These are phyloP conservation scores for Copsychus sechellarum DNA, from an alignment of 2,113 vertebrate genomes.

Conservation along the genomic window DNA sequence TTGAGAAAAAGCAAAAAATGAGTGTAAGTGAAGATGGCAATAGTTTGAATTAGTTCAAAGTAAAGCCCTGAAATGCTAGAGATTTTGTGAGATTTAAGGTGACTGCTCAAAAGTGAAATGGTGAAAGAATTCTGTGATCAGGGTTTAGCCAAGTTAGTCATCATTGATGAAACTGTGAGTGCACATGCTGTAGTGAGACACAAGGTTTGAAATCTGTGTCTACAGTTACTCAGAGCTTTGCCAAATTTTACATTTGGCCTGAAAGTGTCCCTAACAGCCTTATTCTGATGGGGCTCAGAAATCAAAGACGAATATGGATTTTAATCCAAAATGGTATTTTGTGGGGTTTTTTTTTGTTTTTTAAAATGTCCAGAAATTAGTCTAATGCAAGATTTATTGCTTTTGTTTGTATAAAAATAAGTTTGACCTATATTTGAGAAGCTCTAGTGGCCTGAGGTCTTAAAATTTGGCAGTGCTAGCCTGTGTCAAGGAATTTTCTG, in stretches of 20 bases:
- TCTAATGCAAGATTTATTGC: neutral
- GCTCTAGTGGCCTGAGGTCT: neutral
- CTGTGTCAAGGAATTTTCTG: slow-evolving; percentile 13
- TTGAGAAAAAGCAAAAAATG: neutral
- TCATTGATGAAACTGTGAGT: neutral
- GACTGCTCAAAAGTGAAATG: neutral
- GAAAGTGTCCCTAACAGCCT: neutral
- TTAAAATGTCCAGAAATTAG: neutral
- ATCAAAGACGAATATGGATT: neutral
- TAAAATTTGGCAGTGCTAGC: slow-evolving; percentile 6
- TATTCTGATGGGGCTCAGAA: neutral
- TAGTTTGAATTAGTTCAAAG: neutral
- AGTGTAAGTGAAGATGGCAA: neutral
- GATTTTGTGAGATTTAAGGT: neutral
- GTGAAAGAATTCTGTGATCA: neutral
- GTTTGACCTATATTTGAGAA: slow-evolving; percentile 7
- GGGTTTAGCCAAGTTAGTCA: neutral
- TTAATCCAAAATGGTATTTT: neutral
- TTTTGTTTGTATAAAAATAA: neutral
- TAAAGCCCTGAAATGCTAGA: neutral
- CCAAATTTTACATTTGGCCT: neutral
- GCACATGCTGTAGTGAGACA: neutral
- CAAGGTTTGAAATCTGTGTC: neutral
- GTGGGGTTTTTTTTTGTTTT: too few species aligned
- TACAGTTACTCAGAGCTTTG: neutral